Evolutionary conservation across 2,797 vertebrate genomes (phyloP), one percentile per base, ranked within the genome.

Genomic region (Oreonectes daqikongensis): DNA sequence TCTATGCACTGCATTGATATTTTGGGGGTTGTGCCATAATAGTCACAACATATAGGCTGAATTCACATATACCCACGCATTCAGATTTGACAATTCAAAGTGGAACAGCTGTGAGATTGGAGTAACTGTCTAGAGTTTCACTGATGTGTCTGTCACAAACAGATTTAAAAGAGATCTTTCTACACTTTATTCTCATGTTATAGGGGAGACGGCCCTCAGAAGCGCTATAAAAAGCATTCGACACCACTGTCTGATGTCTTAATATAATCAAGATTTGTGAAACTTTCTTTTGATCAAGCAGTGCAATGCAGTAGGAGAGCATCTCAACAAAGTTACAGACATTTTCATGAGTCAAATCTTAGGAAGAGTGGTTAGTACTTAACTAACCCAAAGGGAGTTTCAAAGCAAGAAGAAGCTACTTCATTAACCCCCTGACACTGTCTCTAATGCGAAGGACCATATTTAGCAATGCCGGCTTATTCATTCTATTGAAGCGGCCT

Each of bases 391-490:
- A 55, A 63, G 5, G 6, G 46, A 50, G 22, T 57, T 80, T 74
- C 44, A 71, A 80, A 71, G 32, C 12, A n/a, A 76, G 67, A 71
- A 35, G 72, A 48, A 20, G 28, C 63, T 73, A 8, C 35, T 35
- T 69, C 64, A 67, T 69, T 84, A 75, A 82, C 81, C 83, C 81
- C 3, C 59, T 72, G 32, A 40, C 69, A 75, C n/a, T 22, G 24
- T 79, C 70, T 66, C 30, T 66, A 53, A 80, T 80, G 72, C 75
- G 61, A 79, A 15, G 35, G 38, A 64, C 70, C 83, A 64, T 81
- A 79, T 77, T 81, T 76, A 79, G 79, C 61, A 30, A 57, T 72
- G 57, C 66, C 80, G 42, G 69, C 79, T 66, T 57, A 79, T 64
- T 72, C 46, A 38, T 66, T 77, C 57, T 64, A 72, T 26, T 8